These are phyloP conservation scores for Pica pica DNA, from an alignment of 2,113 vertebrate genomes.

Conservation along the genomic window DNA sequence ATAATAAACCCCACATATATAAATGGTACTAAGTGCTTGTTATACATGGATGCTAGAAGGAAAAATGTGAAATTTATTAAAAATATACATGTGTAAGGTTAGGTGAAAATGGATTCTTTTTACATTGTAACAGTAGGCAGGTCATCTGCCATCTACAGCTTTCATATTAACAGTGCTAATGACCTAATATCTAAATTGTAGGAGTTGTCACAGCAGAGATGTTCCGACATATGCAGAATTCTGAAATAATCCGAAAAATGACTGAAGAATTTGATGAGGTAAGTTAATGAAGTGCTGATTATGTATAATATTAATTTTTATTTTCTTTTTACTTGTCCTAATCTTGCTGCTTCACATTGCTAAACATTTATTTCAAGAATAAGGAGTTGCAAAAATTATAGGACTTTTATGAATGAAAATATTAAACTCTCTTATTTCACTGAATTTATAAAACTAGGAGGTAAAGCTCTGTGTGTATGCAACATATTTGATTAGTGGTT, in stretches of 20 bases:
- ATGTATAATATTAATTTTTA: not conserved
- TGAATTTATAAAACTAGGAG: not conserved
- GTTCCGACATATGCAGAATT: slow-evolving; percentile 99
- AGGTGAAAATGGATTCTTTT: not conserved
- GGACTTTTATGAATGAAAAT: not conserved
- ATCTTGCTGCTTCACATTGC: not conserved
- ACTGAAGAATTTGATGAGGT: slow-evolving; percentile 99
- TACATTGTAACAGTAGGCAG: not conserved
- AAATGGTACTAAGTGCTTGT: not conserved
- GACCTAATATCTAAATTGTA: slow-evolving; percentile 63
- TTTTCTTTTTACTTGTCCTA: not conserved
- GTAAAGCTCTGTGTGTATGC: not conserved
- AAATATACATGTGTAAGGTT: not conserved
- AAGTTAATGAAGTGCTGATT: slow-evolving; percentile 46
- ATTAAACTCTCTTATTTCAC: not conserved
- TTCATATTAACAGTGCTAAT: not conserved
- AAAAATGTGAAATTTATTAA: not conserved
- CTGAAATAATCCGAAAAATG: slow-evolving; percentile 99
- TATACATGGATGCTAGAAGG: not conserved
- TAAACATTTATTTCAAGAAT: not conserved
- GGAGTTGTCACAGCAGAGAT: slow-evolving; percentile 97
- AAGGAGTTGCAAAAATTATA: not conserved
- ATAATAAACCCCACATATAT: rapidly evolving
- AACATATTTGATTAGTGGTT: not conserved
- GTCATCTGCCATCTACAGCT: not conserved